Evolutionary conservation across 2,888 invertebrate genomes (phyloP), one percentile per base, ranked within the genome.

Genomic region (Limenitis camilla): DNA sequence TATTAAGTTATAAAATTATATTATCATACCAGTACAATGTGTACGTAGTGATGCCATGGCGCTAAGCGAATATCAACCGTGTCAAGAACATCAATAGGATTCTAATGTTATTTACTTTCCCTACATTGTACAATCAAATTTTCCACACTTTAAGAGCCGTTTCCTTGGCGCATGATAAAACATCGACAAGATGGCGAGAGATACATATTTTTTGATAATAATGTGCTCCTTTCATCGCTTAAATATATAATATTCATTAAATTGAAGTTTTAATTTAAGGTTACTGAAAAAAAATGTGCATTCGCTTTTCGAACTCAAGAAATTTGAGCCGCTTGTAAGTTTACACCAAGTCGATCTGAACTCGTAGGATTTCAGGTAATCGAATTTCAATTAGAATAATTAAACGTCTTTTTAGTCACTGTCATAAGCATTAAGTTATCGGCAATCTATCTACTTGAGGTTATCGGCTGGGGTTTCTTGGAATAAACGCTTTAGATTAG

Each of bases 121-220:
- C 36, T 43, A 56, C 49, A 45, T 56, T 51, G 40, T 44, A 43
- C 50, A 56, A 56, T 57, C 57, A 55, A 61, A 61, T 61, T 61
- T 58, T 59, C 53, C 57, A 55, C 56, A 57, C 64, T 59, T 59
- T 62, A 61, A 61, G 53, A 54, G 49, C 53, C 47, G 51, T 58
- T 58, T 59, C 56, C 52, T 60, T 52, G 58, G 61, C 61, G 61
- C 62, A 61, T 64, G 68, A 68, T 68, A 63, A 66, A 67, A 62
- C 55, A 59, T 60, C 58, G 61, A 68, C 73, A 77, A 77, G 71
- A 77, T 78, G 77, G 77, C 77, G 77, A 71, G 76, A 70, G 50
- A 53, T 56, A 49, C 42, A 11, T 30, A 39, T 46, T 49, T 54
- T 38, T 45, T 49, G 44, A 52, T 50, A 43, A 31, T 40, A 47